These are phyloP conservation scores for Chlorops oryzae DNA, from an alignment of 1,140 invertebrate species.

Conservation along the genomic window DNA sequence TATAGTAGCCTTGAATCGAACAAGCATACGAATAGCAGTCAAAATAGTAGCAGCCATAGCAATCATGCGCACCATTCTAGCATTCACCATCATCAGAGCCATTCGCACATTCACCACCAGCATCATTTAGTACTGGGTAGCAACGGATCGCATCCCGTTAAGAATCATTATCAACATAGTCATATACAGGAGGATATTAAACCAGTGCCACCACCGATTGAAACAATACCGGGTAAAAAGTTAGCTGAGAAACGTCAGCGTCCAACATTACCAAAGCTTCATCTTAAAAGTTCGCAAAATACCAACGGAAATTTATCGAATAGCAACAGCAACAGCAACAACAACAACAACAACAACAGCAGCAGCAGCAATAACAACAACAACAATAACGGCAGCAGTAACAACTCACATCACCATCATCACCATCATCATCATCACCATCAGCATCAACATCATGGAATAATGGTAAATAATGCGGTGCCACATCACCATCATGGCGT, in stretches of 20 bases:
- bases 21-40: conserved; percentile 29
- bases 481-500: conserved; percentile 26
- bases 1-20: conserved; percentile 45
- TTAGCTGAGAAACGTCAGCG: conserved; percentile 54
- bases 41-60: conserved; percentile 26
- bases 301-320: conserved; percentile 31
- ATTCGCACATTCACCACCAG: conserved; percentile 4
- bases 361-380: conserved; percentile 14
- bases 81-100: conserved; percentile 28
- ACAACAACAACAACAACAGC: conserved; percentile 17
- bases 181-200: conserved; percentile 56
- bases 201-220: conserved; percentile 82
- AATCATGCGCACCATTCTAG: conserved; percentile 20
- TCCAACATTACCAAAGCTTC: conserved; percentile 64
- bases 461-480: conserved; percentile 12
- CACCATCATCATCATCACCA: conserved; percentile 6
- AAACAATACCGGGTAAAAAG: conserved; percentile 82
- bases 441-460: conserved; percentile 11
- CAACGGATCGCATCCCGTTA: conserved; percentile 15
- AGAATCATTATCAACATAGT: conserved; percentile 51
- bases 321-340: conserved; percentile 38
- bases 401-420: no score
- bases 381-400: conserved; percentile 5
- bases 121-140: conserved; percentile 45
- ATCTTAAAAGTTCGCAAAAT: conserved; percentile 61